phyloP scores from a whole-genome alignment of 2,797 vertebrate species.

The Rhinatrema bivittatum region DNA sequence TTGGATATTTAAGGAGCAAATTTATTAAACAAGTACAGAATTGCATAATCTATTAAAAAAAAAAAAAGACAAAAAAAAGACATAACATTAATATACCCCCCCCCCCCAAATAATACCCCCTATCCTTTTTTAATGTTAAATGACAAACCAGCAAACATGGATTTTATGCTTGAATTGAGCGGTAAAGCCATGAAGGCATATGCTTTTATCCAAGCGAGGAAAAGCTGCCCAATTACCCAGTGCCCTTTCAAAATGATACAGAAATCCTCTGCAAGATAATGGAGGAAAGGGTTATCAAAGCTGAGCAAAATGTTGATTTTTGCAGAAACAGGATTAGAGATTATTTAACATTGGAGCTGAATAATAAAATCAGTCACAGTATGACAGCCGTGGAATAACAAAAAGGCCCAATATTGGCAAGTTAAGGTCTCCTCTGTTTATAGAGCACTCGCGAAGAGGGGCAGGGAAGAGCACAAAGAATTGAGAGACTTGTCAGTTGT shows the following conservation, averaged over 20 bases:
- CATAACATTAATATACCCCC: slow-evolving; percentile 10
- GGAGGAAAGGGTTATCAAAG: slow-evolving; percentile 46
- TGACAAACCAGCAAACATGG: slow-evolving; percentile 43
- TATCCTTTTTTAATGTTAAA: slow-evolving; percentile 38
- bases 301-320: slow-evolving; percentile 45
- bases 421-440: rapidly evolving
- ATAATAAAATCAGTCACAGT: slow-evolving; percentile 26
- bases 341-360: slow-evolving; percentile 27
- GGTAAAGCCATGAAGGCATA: slow-evolving; percentile 41
- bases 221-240: slow-evolving; percentile 42
- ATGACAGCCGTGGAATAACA: slow-evolving; percentile 6
- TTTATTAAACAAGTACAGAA: slow-evolving; percentile 22
- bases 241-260: slow-evolving; percentile 45
- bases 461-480: neutral
- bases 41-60: neutral
- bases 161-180: slow-evolving; percentile 50
- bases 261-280: slow-evolving; percentile 44
- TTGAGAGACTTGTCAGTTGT: neutral
- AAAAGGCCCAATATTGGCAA: neutral
- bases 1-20: too few relatives aligned
- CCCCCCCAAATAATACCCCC: slow-evolving; percentile 35
- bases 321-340: slow-evolving; percentile 40
- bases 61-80: slow-evolving; percentile 24
- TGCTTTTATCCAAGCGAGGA: slow-evolving; percentile 36
- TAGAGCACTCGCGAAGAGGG: neutral